Conservation (phyloP, 2,888 invertebrate species). For the Tenodera sinensis region DNA sequence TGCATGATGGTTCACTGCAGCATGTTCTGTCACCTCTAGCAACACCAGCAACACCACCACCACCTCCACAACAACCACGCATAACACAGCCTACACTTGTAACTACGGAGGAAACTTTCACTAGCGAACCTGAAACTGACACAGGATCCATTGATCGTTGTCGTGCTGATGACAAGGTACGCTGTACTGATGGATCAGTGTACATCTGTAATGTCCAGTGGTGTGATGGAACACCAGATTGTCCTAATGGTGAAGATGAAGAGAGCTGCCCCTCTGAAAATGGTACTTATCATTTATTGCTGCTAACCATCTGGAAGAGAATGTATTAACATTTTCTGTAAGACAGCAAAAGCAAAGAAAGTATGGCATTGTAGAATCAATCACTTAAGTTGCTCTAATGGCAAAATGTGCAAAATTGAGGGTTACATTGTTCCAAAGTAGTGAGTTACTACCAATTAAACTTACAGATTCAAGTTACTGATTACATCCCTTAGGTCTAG, state of each 20-base stretch:
- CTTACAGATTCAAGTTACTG: too few species aligned
- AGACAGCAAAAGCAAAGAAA: neutral
- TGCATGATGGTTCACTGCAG: neutral
- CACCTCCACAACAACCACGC: neutral
- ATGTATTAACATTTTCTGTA: neutral
- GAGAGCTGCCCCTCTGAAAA: conserved; percentile 46
- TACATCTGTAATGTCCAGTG: conserved; percentile 54
- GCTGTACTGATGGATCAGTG: conserved; percentile 50
- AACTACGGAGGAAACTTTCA: neutral
- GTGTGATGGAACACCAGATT: conserved; percentile 64
- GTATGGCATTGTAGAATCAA: neutral
- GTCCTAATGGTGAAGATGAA: conserved; percentile 68
- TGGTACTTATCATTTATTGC: neutral
- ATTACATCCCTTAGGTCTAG: too few species aligned
- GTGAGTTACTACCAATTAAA: too few species aligned
- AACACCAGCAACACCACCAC: neutral
- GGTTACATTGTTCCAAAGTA: neutral
- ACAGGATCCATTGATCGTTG: conserved; percentile 39
- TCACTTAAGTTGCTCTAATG: neutral
- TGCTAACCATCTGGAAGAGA: neutral
- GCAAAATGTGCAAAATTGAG: neutral
- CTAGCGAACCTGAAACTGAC: neutral
- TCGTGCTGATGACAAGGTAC: conserved; percentile 52
- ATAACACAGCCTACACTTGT: neutral
- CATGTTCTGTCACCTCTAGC: neutral